phyloP scores from a whole-genome alignment of 2,113 vertebrate genomes.

The Camelus bactrianus region DNA sequence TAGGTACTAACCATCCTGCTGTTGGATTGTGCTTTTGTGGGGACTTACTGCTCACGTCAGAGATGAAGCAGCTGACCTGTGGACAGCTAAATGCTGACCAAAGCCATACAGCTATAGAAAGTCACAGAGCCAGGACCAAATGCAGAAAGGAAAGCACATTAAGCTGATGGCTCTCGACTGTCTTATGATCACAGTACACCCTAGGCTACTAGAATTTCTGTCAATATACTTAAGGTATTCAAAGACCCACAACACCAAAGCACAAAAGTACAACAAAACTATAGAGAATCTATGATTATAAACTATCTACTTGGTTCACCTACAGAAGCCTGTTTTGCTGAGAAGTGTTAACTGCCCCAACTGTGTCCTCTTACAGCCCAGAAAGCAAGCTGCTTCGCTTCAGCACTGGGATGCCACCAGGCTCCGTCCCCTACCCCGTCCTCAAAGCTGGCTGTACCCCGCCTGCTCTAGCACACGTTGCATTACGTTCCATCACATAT shows the following conservation, averaged over 20 bases:
- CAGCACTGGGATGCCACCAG: not conserved
- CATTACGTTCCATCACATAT: not conserved
- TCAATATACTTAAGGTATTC: not conserved
- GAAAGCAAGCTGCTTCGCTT: not conserved
- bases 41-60: not conserved
- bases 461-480: not conserved
- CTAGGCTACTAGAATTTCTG: not conserved
- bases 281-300: not conserved
- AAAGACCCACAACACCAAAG: not conserved
- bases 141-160: not conserved
- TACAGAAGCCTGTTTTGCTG: not conserved
- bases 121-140: not conserved
- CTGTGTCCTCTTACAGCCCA: no score
- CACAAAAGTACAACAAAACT: not conserved
- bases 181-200: not conserved
- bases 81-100: not conserved
- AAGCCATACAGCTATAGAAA: not conserved
- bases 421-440: not conserved
- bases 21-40: not conserved
- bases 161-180: not conserved
- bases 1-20: not conserved
- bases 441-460: not conserved
- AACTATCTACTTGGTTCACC: not conserved
- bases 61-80: not conserved
- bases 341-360: not conserved